Base-by-base conservation (phyloP, 2,113 vertebrate genomes). In the Hemichromis elongatus region DNA sequence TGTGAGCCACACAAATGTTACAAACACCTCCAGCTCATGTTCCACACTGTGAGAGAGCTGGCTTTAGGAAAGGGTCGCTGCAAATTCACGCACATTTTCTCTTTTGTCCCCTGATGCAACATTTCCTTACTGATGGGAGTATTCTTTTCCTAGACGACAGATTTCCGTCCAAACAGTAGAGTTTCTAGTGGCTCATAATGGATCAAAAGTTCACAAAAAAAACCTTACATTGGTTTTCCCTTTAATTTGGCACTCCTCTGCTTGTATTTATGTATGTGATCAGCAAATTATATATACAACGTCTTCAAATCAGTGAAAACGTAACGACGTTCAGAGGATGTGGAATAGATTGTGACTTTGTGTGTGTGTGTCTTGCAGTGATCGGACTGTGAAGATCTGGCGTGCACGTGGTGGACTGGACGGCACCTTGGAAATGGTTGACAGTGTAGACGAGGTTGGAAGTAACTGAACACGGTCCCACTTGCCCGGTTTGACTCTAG, bases 381-480 rank as follows among this genome's bases (percentile, higher is more conserved):
- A 99, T 92, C 97, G 97, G 42, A 99, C 98, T 2, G 98, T 99
- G 94, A 97, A 97, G 95, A 99, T 99, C 93, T 99, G 98, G 98
- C 97, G 97, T 77, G 96, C 97, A 26, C 96, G 97, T 21, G 96
- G 95, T 18, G 84, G 96, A 30, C 93, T 97, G 75, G 98, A 99
- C 8, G 95, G 95, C 89, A 84, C 80, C 75, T 88, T 95, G 10
- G 98, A 99, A 73, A 33, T 91, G 63, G 95, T 90, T 19, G 98
- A 99, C 87, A 90, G 92, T 28, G 95, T 88, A 13, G 98, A 99
- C 87, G 98, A 99, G 84, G 92, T 95, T 86, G 94, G 96, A 84
- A 97, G 96, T 94, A 97, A 93, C 93, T 98, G 94, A 97, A 14
- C 13, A 7, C 24, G 2, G 61, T 55, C 40, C 70, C 89, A 4